These are phyloP conservation scores for Leptopterna dolabrata DNA, from an alignment of 2,888 invertebrate genomes.

Conservation along the genomic window DNA sequence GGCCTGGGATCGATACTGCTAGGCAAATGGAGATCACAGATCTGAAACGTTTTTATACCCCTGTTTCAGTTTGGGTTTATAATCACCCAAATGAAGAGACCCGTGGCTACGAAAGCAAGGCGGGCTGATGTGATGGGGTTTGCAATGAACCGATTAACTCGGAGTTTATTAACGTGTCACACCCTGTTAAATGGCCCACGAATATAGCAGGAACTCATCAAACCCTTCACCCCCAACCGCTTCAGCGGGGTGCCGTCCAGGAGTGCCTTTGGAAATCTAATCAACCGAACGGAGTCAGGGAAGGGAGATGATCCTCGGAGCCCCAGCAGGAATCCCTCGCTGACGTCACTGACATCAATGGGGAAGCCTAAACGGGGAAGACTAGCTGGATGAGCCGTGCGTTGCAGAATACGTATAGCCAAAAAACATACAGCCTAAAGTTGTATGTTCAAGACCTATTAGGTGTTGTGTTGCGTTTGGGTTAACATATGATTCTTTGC, in stretches of 20 bases:
- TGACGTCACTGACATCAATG: not conserved
- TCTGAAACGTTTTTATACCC: not conserved
- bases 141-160: not conserved
- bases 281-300: not conserved
- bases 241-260: not conserved
- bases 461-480: too few species aligned
- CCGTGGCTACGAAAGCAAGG: not conserved
- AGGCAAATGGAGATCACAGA: too few species aligned
- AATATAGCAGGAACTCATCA: not conserved
- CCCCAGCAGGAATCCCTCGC: not conserved
- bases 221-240: not conserved
- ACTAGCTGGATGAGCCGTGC: too few species aligned
- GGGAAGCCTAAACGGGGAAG: too few species aligned
- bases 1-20: too few species aligned
- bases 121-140: not conserved
- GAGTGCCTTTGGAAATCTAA: not conserved
- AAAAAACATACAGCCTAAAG: too few species aligned
- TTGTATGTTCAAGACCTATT: too few species aligned
- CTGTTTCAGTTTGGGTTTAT: not conserved
- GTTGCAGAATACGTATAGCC: too few species aligned
- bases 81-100: not conserved
- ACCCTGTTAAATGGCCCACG: not conserved
- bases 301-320: not conserved
- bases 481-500: too few species aligned
- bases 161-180: conserved; percentile 23